Conservation (phyloP, 2,888 invertebrate species). For the Caenorhabditis sp. region DNA sequence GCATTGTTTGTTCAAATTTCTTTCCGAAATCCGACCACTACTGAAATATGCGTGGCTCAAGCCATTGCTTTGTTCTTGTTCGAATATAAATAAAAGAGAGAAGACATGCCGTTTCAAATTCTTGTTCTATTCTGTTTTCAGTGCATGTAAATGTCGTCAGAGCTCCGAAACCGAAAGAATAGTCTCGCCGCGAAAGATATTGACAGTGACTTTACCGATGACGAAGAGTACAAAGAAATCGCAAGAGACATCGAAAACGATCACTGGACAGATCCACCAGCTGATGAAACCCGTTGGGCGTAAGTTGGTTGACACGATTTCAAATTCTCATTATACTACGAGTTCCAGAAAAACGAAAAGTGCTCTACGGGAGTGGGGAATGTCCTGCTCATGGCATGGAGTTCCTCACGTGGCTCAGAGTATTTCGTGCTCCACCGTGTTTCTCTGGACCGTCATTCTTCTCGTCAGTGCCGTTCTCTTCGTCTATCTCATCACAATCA, state of each 20-base stretch:
- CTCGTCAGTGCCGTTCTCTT: conserved; percentile 51
- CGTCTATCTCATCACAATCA: conserved; percentile 53
- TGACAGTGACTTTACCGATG: conserved; percentile 26
- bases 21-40: conserved; percentile 35
- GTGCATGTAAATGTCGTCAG: conserved; percentile 26
- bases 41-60: conserved; percentile 23
- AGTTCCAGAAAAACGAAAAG: conserved; percentile 52
- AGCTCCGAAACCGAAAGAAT: conserved; percentile 40
- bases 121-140: background rate
- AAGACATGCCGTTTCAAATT: background rate
- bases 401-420: conserved; percentile 62
- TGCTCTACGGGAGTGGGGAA: conserved; percentile 53
- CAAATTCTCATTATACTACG: background rate
- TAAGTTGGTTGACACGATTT: background rate
- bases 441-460: conserved; percentile 49
- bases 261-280: conserved; percentile 39
- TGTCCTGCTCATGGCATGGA: conserved; percentile 60
- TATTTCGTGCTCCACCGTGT: conserved; percentile 44
- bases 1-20: conserved; percentile 52
- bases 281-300: conserved; percentile 49
- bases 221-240: conserved; percentile 57
- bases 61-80: conserved; percentile 14
- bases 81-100: conserved; percentile 24
- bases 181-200: conserved; percentile 5
- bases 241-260: conserved; percentile 54